Evolutionary conservation across 2,113 vertebrate genomes (phyloP).

Genomic region (Hipposideros armiger): DNA sequence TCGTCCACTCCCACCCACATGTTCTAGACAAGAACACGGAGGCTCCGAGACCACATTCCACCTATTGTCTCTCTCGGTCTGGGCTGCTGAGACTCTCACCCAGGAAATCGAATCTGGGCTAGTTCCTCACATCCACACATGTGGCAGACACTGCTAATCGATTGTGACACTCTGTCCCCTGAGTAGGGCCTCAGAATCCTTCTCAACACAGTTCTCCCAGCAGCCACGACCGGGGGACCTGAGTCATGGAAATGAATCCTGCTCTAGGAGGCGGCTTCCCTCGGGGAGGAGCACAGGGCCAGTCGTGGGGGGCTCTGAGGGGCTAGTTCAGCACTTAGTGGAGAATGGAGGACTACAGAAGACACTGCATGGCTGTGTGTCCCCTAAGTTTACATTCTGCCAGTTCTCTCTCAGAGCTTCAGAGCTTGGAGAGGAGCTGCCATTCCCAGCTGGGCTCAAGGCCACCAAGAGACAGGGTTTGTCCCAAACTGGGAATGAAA

Average conservation of each 20-base stretch:
- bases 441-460: neutral
- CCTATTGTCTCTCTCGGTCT: neutral
- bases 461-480: neutral
- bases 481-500: neutral
- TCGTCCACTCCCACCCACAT: no score
- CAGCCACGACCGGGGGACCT: neutral
- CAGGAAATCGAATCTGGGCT: neutral
- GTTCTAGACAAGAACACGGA: neutral
- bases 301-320: rapidly evolving
- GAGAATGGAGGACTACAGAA: neutral
- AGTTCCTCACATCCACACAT: rapidly evolving
- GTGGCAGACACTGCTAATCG: neutral
- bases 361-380: neutral
- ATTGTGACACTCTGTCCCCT: rapidly evolving
- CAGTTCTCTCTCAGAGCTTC: neutral
- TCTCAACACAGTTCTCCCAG: neutral
- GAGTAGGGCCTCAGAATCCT: neutral
- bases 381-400: neutral
- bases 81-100: neutral
- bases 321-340: no score
- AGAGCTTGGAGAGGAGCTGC: neutral
- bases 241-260: neutral
- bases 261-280: no score
- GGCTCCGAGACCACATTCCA: rapidly evolving
- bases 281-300: neutral